phyloP scores from a whole-genome alignment of 2,113 vertebrate species.

The Synodontis membranacea region DNA sequence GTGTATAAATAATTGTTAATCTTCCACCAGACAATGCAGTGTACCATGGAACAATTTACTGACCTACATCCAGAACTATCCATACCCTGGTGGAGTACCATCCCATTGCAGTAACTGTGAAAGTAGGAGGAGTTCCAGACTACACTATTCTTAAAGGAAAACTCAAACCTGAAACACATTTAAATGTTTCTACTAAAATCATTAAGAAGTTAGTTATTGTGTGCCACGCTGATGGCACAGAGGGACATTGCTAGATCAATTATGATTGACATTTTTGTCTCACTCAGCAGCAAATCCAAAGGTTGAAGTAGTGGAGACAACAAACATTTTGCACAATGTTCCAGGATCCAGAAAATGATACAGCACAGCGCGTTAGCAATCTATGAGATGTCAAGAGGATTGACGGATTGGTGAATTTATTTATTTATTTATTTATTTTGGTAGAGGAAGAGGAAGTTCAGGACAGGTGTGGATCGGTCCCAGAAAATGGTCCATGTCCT shows the following conservation, averaged over 20 bases:
- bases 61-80: background rate
- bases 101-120: background rate
- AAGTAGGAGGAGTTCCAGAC: background rate
- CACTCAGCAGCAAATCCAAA: background rate
- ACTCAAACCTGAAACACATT: background rate
- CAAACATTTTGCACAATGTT: background rate
- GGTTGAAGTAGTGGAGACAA: background rate
- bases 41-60: background rate
- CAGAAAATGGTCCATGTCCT: background rate
- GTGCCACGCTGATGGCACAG: background rate
- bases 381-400: too few species aligned
- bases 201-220: background rate
- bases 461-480: conserved; percentile 39
- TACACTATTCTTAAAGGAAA: background rate
- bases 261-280: background rate
- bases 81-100: background rate
- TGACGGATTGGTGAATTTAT: too few species aligned
- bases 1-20: too few species aligned
- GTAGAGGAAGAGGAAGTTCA: background rate
- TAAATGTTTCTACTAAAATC: background rate
- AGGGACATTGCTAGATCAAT: background rate
- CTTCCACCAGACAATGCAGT: background rate
- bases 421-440: too few species aligned
- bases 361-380: too few species aligned
- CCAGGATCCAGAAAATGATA: background rate